These are phyloP conservation scores for Erpobdella octoculata DNA, from an alignment of 2,888 invertebrate species.

Conservation along the genomic window DNA sequence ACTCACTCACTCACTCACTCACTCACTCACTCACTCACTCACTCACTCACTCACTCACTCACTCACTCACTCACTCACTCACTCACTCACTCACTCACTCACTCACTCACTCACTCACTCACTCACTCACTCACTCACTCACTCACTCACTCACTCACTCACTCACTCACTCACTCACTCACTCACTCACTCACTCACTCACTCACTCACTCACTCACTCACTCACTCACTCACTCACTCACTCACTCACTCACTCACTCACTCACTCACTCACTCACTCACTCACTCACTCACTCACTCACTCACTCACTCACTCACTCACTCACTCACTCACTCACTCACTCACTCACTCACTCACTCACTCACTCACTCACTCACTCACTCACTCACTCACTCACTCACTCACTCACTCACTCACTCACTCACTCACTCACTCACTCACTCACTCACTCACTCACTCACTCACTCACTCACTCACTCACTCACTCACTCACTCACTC, in stretches of 20 bases:
- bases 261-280: not conserved
- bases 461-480: not conserved
- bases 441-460: slow-evolving; percentile 27
- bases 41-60: slow-evolving; percentile 23
- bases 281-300: slow-evolving; percentile 8
- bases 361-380: slow-evolving; percentile 30
- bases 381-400: slow-evolving; percentile 29
- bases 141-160: slow-evolving; percentile 22
- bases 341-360: slow-evolving; percentile 29
- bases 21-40: slow-evolving; percentile 23
- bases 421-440: slow-evolving; percentile 25
- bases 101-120: slow-evolving; percentile 19
- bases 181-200: slow-evolving; percentile 18
- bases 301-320: not conserved
- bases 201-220: not conserved
- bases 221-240: slow-evolving; percentile 5
- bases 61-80: slow-evolving; percentile 18
- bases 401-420: slow-evolving; percentile 32
- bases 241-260: not conserved
- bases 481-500: not conserved
- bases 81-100: slow-evolving; percentile 18
- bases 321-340: slow-evolving; percentile 27
- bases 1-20: slow-evolving; percentile 27
- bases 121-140: slow-evolving; percentile 24
- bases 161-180: slow-evolving; percentile 10